A percentile compares a stretch with the other conserved stretches of the same genome.
These are phyloP conservation scores for Phyto melanocephala DNA, from an alignment of 2,888 invertebrate species.

Conservation along the genomic window DNA sequence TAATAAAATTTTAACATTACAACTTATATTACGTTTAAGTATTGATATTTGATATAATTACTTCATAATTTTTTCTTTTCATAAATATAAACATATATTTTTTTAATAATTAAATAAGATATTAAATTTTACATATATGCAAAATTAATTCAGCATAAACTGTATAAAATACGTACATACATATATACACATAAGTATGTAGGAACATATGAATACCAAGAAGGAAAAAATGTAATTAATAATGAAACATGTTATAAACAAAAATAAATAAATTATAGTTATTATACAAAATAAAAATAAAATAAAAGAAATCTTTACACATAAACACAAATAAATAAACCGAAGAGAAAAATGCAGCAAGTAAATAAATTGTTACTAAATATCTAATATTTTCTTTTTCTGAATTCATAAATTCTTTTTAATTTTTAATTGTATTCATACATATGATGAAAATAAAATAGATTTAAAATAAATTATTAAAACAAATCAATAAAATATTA, in stretches of 20 bases:
- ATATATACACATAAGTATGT: no score
- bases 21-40: constrained; percentile 34
- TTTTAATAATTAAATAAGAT: no score
- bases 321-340: constrained; percentile 11
- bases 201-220: no score
- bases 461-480: constrained; percentile 61
- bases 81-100: not conserved
- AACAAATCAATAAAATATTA: not conserved
- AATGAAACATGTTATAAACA: constrained; percentile 39
- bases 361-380: constrained; percentile 54
- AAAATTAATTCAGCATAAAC: constrained; percentile 33
- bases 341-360: constrained; percentile 26
- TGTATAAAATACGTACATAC: constrained; percentile 35
- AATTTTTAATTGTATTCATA: constrained; percentile 55
- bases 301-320: constrained; percentile 1
- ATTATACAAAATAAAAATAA: constrained; percentile 37
- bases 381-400: constrained; percentile 54
- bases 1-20: constrained; percentile 29
- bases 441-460: constrained; percentile 40
- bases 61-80: constrained; percentile 18
- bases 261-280: constrained; percentile 29
- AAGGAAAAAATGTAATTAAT: no score
- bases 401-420: constrained; percentile 34
- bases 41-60: constrained; percentile 30
- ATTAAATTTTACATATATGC: no score